Conservation (phyloP, 2,113 vertebrate species). For the Calyptomena viridis region DNA sequence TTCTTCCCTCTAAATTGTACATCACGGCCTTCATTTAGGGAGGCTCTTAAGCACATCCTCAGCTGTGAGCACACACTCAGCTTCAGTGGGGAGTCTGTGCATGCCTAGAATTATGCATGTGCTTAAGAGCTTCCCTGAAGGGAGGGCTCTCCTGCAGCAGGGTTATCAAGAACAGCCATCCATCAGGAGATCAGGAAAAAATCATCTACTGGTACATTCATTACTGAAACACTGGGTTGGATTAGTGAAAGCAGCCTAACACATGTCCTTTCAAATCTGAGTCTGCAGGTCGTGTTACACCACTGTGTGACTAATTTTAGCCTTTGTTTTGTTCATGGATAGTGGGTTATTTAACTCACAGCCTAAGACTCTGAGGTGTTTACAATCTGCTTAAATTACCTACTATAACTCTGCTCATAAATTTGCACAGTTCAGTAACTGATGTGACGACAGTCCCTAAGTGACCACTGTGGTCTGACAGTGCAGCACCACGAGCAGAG, state of each 20-base stretch:
- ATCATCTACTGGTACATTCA: background rate
- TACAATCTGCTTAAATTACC: background rate
- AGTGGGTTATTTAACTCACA: background rate
- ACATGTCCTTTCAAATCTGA: background rate
- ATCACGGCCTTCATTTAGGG: background rate
- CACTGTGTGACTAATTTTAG: background rate
- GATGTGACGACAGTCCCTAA: background rate
- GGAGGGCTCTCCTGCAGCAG: background rate
- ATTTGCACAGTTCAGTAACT: background rate
- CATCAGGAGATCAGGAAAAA: background rate
- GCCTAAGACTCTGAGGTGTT: background rate
- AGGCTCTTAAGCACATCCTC: slow-evolving; percentile 31
- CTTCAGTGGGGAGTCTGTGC: background rate
- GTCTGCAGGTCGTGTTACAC: background rate
- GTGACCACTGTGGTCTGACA: background rate
- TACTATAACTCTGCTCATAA: background rate
- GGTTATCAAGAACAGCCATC: background rate
- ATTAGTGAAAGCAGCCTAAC: background rate
- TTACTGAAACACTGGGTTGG: background rate
- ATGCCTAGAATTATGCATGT: background rate
- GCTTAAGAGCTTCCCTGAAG: slow-evolving; percentile 4
- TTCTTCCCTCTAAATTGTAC: slow-evolving; percentile 25
- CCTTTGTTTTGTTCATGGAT: background rate
- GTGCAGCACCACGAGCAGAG: background rate
- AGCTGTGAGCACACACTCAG: background rate